Evolutionary conservation across 2,888 invertebrate species (phyloP), one percentile per base, ranked within the genome.

Genomic region (Eilema caniola): DNA sequence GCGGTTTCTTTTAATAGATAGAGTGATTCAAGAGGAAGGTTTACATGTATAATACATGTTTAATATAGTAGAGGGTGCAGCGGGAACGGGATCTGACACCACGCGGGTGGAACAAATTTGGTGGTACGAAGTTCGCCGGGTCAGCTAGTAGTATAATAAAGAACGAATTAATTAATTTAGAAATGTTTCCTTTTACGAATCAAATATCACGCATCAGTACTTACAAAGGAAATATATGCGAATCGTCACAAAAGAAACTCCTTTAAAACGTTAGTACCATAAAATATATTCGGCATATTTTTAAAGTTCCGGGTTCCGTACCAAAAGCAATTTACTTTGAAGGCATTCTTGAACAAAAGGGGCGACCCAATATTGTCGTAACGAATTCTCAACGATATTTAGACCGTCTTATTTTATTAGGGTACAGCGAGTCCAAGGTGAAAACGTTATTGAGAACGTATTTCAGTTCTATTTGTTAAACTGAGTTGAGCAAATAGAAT

Each of bases 271-370:
- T 85, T 85, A 85, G 84, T 85, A 83, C 75, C 76, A 70, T 75
- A 82, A 83, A 85, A 75, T 76, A 75, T 83, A 83, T 83, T 82
- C 73, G 81, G 86, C 84, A 88, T 88, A 86, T 87, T 89, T 87
- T 82, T 86, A 86, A 88, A 87, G 85, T 87, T 85, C 80, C 80
- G 80, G 74, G 78, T 76, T 76, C 79, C 73, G 72, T 75, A 81
- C 77, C 78, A 79, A 83, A 88, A 87, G 86, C 87, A 88, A 90
- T 89, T 89, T 89, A 85, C 86, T 88, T 86, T 85, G 84, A 85
- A 84, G 80, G 79, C 80, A 75, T 81, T 78, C 77, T 72, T 70
- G 82, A 81, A 85, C 79, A 83, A 84, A n/a, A 83, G 76, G 73
- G 74, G 68, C 76, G 66, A 69, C 79, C 80, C 81, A 83, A 85